Base-by-base conservation (phyloP, 1,140 invertebrate species). In the Nixonia krombeini region DNA sequence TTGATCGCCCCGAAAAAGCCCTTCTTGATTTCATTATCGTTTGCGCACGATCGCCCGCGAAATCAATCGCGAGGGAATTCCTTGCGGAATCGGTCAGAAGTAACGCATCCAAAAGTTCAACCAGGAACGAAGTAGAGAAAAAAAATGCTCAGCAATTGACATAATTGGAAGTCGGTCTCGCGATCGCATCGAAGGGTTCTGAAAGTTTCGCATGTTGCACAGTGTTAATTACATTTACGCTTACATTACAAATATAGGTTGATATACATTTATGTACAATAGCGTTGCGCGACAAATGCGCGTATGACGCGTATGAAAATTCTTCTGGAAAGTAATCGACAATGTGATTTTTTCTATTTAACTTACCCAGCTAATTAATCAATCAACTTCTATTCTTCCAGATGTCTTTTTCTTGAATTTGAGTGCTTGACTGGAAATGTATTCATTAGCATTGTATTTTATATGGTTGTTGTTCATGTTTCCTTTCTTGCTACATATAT, bases 221-320 rank as follows among this genome's bases (percentile, higher is more conserved):
- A 33, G 49, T 40, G 41, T 59, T 23, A 52, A 26, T 55, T 55
- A 66, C 45, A n/a, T n/a, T n/a, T n/a, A 45, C 49, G 47, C 25
- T 42, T 53, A 12, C 26, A 35, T 51, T 40, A 8, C 56, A 31
- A 29, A 35, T 35, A 35, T 7, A 13, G 1, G 33, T 5, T 6
- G 46, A 68, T 69, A 57, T 59, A 63, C 42, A 59, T 28, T 64
- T 70, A 69, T 69, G 23, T 63, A 63, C 66, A 63, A 29, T 51
- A 26, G 6, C 6, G 6, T 21, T 21, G 21, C 21, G 21, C 6
- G 6, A 3, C 2, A 21, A 3, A 21, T 21, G 6, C 21, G 6
- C 6, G 6, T 21, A 21, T 21, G 6, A 6, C 2, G 21, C 6
- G 21, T 21, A 21, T 21, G 2, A 21, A 21, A 21, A 2, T 21